A percentile compares a stretch with the other conserved stretches of the same genome.
Evolutionary conservation across 2,113 vertebrate genomes (phyloP).

Genomic region (Otus sunia): DNA sequence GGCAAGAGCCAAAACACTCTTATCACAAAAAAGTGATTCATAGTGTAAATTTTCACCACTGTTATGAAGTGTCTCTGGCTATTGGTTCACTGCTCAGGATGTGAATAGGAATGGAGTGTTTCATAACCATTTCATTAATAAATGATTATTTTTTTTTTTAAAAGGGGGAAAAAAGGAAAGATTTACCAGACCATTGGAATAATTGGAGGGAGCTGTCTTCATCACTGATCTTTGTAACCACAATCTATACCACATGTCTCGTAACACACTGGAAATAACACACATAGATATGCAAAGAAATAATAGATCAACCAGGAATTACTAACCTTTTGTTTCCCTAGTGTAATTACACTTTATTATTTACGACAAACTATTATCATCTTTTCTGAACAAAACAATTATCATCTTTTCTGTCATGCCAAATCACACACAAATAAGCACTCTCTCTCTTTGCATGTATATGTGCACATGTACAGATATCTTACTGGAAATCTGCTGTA

Average conservation of each 20-base stretch:
- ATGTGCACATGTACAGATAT: neutral
- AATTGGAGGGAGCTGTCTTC: neutral
- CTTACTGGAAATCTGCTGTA: neutral
- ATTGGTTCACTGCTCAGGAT: neutral
- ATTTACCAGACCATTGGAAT: neutral
- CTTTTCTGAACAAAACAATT: neutral
- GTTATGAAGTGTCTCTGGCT: neutral
- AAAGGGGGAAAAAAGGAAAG: neutral
- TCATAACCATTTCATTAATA: neutral
- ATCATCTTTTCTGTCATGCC: neutral
- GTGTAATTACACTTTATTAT: neutral
- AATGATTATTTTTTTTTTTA: neutral
- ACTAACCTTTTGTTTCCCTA: neutral
- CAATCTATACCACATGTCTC: neutral
- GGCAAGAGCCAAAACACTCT: neutral
- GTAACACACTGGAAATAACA: neutral
- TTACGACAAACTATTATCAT: neutral
- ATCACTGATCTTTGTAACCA: neutral
- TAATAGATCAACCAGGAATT: neutral
- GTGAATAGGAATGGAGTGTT: neutral
- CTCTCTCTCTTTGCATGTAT: rapidly evolving
- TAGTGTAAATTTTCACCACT: neutral
- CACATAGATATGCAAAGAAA: neutral
- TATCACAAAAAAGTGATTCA: neutral
- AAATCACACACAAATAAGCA: neutral